These are phyloP conservation scores for Euwallacea fornicatus DNA, from an alignment of 1,140 invertebrate genomes.

Conservation along the genomic window DNA sequence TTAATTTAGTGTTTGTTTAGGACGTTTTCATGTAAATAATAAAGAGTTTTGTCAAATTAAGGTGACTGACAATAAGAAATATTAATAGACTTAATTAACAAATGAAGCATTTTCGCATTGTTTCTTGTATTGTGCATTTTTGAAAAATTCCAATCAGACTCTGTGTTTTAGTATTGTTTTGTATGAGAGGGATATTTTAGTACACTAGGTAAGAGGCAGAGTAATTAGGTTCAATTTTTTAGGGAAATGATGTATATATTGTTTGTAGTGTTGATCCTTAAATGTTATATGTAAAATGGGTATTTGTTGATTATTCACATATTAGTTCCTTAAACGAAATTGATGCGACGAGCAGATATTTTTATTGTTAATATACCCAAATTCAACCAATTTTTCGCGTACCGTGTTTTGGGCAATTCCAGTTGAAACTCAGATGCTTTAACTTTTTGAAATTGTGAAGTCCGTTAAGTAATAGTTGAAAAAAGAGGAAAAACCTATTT, in stretches of 20 bases:
- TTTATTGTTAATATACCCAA: no score
- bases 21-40: slow-evolving; percentile 9
- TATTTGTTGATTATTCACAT: neutral
- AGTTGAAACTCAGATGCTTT: neutral
- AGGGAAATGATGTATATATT: no score
- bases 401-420: neutral
- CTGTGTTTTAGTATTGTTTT: neutral
- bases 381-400: no score
- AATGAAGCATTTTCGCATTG: slow-evolving; percentile 3
- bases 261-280: neutral
- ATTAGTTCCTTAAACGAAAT: no score
- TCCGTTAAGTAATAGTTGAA: neutral
- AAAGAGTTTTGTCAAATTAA: slow-evolving; percentile 48
- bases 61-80: slow-evolving; percentile 52
- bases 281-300: neutral
- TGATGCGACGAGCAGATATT: no score
- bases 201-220: neutral
- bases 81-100: slow-evolving; percentile 7
- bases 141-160: no score
- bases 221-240: no score
- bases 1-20: neutral
- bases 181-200: neutral
- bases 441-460: neutral
- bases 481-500: neutral
- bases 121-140: neutral